phyloP scores from a whole-genome alignment of 2,113 vertebrate species.

The Onychorhynchus coronatus region DNA sequence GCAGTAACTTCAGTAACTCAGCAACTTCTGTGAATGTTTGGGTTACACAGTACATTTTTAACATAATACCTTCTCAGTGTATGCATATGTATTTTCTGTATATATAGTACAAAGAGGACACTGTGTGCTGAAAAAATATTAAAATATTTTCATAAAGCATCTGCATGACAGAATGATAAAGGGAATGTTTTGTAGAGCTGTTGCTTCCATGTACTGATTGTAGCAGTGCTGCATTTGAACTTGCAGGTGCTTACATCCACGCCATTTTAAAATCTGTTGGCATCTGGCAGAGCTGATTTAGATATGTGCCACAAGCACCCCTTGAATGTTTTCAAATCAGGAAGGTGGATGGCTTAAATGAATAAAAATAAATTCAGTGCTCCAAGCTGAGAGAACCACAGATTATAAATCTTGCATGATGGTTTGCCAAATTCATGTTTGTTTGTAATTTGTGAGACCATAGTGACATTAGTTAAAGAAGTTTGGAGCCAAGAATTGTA shows the following conservation, averaged over 20 bases:
- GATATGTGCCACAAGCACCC: conserved; percentile 76
- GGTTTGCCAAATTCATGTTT: background rate
- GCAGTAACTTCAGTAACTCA: conserved; percentile 80
- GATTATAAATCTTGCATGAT: background rate
- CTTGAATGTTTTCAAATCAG: conserved; percentile 57
- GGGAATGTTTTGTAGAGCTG: conserved; percentile 13
- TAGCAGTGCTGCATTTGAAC: background rate
- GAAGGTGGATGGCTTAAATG: conserved; percentile 49
- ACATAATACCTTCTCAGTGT: background rate
- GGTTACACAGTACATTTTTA: background rate
- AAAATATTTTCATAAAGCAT: background rate
- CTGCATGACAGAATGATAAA: background rate
- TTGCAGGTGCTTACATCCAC: background rate
- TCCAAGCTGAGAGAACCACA: conserved; percentile 60
- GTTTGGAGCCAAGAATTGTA: conserved; percentile 71
- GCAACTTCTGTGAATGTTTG: conserved; percentile 78
- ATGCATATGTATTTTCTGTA: background rate
- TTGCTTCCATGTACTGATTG: background rate
- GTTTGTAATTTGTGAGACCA: background rate
- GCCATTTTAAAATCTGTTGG: background rate
- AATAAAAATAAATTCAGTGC: conserved; percentile 71
- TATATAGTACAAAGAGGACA: background rate
- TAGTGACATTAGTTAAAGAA: background rate
- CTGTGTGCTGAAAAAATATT: background rate
- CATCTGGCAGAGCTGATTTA: conserved; percentile 12